These are phyloP conservation scores for Chanos chanos DNA, from an alignment of 2,797 vertebrate genomes.

Conservation along the genomic window DNA sequence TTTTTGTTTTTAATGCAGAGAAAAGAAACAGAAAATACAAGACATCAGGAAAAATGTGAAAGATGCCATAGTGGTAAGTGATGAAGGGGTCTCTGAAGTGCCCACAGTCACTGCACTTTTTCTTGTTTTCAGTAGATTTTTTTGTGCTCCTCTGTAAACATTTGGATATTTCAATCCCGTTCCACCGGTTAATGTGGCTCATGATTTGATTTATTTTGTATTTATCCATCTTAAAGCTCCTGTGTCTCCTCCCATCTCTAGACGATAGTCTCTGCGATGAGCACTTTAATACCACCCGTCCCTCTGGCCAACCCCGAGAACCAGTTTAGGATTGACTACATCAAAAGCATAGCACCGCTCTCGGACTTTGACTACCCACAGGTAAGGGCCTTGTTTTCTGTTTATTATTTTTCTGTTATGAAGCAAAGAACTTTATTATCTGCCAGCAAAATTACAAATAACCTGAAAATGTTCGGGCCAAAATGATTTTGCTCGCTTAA, in stretches of 20 bases:
- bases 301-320: slow-evolving; percentile 94
- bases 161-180: background rate
- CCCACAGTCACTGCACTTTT: too few species aligned
- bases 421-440: too few species aligned
- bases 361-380: slow-evolving; percentile 97
- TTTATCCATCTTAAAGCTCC: too few species aligned
- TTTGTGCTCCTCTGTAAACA: slow-evolving; percentile 6
- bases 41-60: slow-evolving; percentile 99
- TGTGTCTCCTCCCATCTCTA: slow-evolving; percentile 71
- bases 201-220: too few species aligned
- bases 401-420: too few species aligned
- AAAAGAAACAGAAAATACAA: slow-evolving; percentile 99
- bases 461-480: too few species aligned
- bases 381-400: slow-evolving; percentile 72
- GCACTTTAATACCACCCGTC: slow-evolving; percentile 98
- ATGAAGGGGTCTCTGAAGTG: too few species aligned
- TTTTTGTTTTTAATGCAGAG: slow-evolving; percentile 71
- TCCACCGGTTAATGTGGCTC: too few species aligned
- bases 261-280: slow-evolving; percentile 99
- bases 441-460: too few species aligned
- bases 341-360: slow-evolving; percentile 97
- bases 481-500: too few species aligned
- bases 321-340: slow-evolving; percentile 97
- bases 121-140: slow-evolving; percentile 52
- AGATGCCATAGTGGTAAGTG: slow-evolving; percentile 99